Conservation (phyloP, 2,888 invertebrate species). For the Lacanobia oleracea region DNA sequence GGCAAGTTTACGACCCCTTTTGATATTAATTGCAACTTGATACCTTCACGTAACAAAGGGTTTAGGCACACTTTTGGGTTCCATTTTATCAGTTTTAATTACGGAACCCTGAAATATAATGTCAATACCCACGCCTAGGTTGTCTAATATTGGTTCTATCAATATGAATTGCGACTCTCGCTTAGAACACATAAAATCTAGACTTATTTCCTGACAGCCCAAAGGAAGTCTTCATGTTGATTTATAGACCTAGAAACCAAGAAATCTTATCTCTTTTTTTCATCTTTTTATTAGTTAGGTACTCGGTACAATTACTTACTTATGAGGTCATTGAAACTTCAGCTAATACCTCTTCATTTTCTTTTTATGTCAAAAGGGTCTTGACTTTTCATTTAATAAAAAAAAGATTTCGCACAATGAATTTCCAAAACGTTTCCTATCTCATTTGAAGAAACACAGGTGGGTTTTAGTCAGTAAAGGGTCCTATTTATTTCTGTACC, state of each 20-base stretch:
- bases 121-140: background rate
- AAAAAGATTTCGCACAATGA: too few relatives aligned
- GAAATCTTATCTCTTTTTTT: background rate
- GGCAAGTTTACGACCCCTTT: too few relatives aligned
- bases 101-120: background rate
- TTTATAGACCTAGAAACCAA: slow-evolving; percentile 8
- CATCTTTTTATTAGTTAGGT: background rate
- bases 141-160: background rate
- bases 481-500: too few relatives aligned
- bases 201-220: slow-evolving; percentile 4
- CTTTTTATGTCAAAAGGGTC: background rate
- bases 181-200: background rate
- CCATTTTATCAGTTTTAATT: background rate
- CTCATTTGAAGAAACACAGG: too few relatives aligned
- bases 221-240: slow-evolving; percentile 4
- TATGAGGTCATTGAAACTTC: background rate
- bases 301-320: background rate
- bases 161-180: background rate
- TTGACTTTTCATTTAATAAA: too few relatives aligned
- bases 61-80: too few relatives aligned
- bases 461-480: too few relatives aligned
- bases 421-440: too few relatives aligned
- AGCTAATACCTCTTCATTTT: background rate
- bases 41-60: too few relatives aligned
- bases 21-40: too few relatives aligned